phyloP scores from a whole-genome alignment of 2,797 vertebrate species.

The Hippoglossus hippoglossus region DNA sequence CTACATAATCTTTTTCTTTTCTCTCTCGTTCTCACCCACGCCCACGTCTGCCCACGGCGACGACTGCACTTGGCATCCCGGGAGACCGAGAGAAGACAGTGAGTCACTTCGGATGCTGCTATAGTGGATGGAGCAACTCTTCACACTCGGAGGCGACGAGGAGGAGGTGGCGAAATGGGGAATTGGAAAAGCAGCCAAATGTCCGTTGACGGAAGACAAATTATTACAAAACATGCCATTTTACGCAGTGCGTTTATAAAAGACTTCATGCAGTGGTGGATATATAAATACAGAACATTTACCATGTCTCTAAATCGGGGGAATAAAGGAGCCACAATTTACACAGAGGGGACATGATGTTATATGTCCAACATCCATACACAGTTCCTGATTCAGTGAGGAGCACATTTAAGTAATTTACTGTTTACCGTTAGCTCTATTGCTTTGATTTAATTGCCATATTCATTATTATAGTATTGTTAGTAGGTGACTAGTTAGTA shows the following conservation, averaged over 20 bases:
- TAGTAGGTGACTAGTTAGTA: too few species aligned
- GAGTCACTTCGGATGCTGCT: conserved; percentile 68
- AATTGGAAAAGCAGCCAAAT: conserved; percentile 40
- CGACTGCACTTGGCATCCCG: conserved; percentile 56
- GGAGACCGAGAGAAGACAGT: conserved; percentile 60
- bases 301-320: too few species aligned
- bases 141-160: conserved; percentile 57
- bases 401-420: too few species aligned
- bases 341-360: too few species aligned
- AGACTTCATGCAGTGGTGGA: neutral
- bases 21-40: conserved; percentile 64
- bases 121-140: conserved; percentile 53
- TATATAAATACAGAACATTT: too few species aligned
- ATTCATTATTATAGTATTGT: too few species aligned
- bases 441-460: too few species aligned
- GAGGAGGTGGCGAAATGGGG: conserved; percentile 50
- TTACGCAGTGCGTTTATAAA: neutral
- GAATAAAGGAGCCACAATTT: too few species aligned
- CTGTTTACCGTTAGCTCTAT: too few species aligned
- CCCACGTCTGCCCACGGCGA: conserved; percentile 66
- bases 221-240: neutral
- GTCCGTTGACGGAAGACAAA: conserved; percentile 14
- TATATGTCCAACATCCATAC: too few species aligned
- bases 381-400: too few species aligned
- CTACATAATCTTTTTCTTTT: conserved; percentile 38